These are phyloP conservation scores for Gymnodraco acuticeps DNA, from an alignment of 2,797 vertebrate species.

Conservation along the genomic window DNA sequence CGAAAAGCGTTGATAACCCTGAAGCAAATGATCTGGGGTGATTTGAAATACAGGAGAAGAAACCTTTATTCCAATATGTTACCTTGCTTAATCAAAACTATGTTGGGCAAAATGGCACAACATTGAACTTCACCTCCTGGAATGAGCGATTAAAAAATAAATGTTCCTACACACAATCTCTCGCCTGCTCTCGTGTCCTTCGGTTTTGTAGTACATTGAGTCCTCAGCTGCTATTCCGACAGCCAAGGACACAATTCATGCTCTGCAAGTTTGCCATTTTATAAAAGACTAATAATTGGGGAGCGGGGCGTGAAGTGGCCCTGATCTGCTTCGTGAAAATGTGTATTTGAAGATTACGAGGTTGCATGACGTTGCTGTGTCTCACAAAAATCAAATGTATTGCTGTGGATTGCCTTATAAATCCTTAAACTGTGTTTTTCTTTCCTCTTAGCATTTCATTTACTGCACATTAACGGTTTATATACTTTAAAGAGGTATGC, in stretches of 20 bases:
- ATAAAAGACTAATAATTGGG: conserved; percentile 28
- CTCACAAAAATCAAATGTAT: conserved; percentile 4
- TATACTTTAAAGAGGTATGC: not conserved
- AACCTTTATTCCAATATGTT: not conserved
- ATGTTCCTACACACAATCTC: conserved; percentile 8
- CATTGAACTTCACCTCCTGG: conserved; percentile 28
- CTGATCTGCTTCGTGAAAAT: conserved; percentile 12
- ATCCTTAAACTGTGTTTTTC: not conserved
- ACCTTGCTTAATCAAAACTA: not conserved
- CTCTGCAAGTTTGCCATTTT: not conserved
- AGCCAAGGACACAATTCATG: conserved; percentile 43
- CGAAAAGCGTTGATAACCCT: not conserved
- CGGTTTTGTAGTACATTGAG: conserved; percentile 38
- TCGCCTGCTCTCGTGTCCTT: conserved; percentile 42
- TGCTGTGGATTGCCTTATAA: not conserved
- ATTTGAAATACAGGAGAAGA: not conserved
- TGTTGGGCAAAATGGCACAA: not conserved
- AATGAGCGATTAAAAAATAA: conserved; percentile 20
- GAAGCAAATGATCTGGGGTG: not conserved
- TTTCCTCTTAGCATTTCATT: conserved; percentile 1
- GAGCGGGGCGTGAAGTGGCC: not conserved
- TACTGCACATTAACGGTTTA: not conserved
- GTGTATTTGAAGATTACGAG: conserved; percentile 9
- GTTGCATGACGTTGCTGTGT: not conserved
- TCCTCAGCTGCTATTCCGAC: conserved; percentile 41